Base-by-base conservation (phyloP, 1,140 invertebrate genomes). In the Lucilia cuprina region DNA sequence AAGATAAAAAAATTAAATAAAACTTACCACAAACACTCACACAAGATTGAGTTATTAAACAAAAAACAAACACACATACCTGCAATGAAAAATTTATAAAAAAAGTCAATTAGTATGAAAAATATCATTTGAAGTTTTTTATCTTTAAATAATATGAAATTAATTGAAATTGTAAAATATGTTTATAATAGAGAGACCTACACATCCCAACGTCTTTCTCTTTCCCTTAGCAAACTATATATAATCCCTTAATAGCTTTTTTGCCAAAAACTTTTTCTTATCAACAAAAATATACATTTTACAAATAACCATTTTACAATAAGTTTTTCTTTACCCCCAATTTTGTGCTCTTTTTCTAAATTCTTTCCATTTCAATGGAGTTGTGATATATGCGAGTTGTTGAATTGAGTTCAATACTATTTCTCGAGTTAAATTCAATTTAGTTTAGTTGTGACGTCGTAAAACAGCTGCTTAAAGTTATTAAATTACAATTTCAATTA, bases 401-500 rank as follows among this genome's bases (percentile, higher is more conserved):
- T 17, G 55, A 60, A 60, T 60, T 60, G 55, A 60, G n/a, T 60
- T 60, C 14, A 60, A 60, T 41, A 8, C 10, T 41, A 3, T 41
- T 41, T 41, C 7, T 60, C 4, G 1, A 60, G 55, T n/a, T n/a
- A 60, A 60, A 14, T 60, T 60, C 21, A 70, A 9, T 21, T 10
- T 19, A 70, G 55, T 60, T n/a, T 60, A 60, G 65, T 70, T 21
- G 65, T 70, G 19, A 41, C 41, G 65, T 70, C 7, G 9, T 8
- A 70, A 21, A 80, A 49, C 77, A 80, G 30, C 77, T 80, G 77
- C 77, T 80, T 80, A 80, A 80, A 80, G 41, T 80, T 80, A 80
- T 80, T 80, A 80, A 80, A 80, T 80, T 25, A 80, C 77, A 80
- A 80, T 80, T 80, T 80, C 77, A 80, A 80, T 80, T 80, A 80